Evolutionary conservation across 2,113 vertebrate species (phyloP), one percentile per base, ranked within the genome.

Genomic region (Hydrolagus affinis): DNA sequence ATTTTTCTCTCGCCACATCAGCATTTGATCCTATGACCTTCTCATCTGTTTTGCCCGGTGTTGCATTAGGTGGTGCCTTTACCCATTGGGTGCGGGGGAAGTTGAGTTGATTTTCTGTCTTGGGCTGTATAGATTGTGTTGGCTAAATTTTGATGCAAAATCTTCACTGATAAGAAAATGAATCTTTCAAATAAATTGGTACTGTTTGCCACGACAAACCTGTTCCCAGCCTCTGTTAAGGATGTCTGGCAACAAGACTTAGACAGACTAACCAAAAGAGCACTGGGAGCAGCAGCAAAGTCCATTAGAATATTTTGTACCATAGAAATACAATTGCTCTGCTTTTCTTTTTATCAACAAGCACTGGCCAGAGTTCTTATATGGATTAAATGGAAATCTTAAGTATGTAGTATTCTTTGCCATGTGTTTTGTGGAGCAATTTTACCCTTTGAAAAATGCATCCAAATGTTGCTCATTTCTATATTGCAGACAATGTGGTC

Each of bases 351-450:
- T 76, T 80, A 60, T 78, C 64, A 80, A 64, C 59, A 64, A 28
- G 7, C 12, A 23, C 77, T 80, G 23, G 77, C 77, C 59, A 64
- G 15, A 9, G 28, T 64, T 80, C 25, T 57, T 44, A 44, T 6
- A 44, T 44, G 44, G 2, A 44, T 80, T 64, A 80, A 80, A 80
- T 80, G 64, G 64, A 80, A 15, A 12, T 60, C 60, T 28, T 80
- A 80, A 80, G 64, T 80, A 19, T 80, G 6, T 56, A 80, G 60
- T 80, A 44, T 44, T 80, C 64, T 64, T 80, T 80, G 77, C 77
- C 17, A 15, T 25, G 64, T 64, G 30, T 44, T 44, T 80, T 80
- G 77, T 15, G 64, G 28, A 64, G 60, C 77, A 80, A 80, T 80
- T 80, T 80, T 80, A 80, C 64, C 60, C 23, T 80, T 80, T 64